Base-by-base conservation (phyloP, 2,888 invertebrate genomes). In the Idaea aversata region DNA sequence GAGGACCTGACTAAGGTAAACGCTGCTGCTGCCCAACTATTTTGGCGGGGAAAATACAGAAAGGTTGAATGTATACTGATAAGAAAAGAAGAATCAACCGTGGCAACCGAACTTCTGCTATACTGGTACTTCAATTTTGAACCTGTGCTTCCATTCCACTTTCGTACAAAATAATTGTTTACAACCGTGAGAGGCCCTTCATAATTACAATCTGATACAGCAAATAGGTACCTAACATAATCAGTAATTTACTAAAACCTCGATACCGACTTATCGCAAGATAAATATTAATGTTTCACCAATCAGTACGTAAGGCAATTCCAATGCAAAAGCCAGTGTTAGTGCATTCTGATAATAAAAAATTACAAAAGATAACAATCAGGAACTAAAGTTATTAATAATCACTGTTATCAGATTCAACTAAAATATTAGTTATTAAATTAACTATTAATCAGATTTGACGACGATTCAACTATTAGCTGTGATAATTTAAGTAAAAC, bases 201-300 rank as follows among this genome's bases (percentile, higher is more conserved):
- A 47, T 47, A 47, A 47, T 47, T 13, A 47, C 47, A 47, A 47
- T 47, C 47, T 13, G 47, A 47, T 47, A 47, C 13, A 13, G 47
- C 13, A 47, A 7, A 47, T 47, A 13, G 13, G 47, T 47, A 47
- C 47, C 10, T 47, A 47, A 47, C 47, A 47, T 59, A 64, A 68
- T 66, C 68, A 69, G 61, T 61, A 58, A 47, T 57, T 13, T 66
- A 60, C 63, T 59, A 60, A 47, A 47, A 47, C 47, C 13, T 47
- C 47, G 47, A 47, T 47, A 47, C 47, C 13, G 10, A 47, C 47
- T 47, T 47, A 47, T 47, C 47, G 47, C 47, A 6, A 47, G 47
- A 47, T 47, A 47, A 47, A 10, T 13, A 10, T 47, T 47, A 47
- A 47, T 7, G 47, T 47, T 47, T 47, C 6, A 47, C 47, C 10